phyloP scores from a whole-genome alignment of 2,888 invertebrate species.

The Octodonta nipae region DNA sequence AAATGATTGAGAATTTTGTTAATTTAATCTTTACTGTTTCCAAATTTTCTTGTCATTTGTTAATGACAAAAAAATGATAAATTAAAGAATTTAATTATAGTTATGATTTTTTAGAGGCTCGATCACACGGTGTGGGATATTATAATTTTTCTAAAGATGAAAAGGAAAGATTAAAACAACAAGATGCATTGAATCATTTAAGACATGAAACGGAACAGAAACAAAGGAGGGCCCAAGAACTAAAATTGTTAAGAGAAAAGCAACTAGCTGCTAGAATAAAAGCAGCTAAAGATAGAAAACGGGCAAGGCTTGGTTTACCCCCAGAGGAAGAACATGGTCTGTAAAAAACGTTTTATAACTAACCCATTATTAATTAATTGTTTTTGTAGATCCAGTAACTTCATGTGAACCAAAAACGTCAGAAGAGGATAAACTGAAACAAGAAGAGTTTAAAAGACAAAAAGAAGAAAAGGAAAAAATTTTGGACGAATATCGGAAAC shows the following conservation, averaged over 20 bases:
- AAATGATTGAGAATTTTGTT: too few species aligned
- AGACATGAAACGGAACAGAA: slow-evolving; percentile 56
- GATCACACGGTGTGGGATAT: slow-evolving; percentile 85
- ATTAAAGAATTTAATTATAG: slow-evolving; percentile 10
- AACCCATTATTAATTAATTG: slow-evolving; percentile 4
- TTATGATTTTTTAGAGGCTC: slow-evolving; percentile 57
- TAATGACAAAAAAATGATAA: not conserved
- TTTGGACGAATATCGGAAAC: slow-evolving; percentile 39
- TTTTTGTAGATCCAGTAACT: slow-evolving; percentile 4
- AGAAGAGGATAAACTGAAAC: slow-evolving; percentile 17
- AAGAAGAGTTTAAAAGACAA: slow-evolving; percentile 24
- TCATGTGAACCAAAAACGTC: slow-evolving; percentile 11
- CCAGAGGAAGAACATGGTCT: slow-evolving; percentile 44
- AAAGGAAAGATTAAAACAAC: slow-evolving; percentile 61
- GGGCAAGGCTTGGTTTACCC: slow-evolving; percentile 59
- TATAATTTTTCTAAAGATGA: slow-evolving; percentile 83
- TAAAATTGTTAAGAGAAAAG: slow-evolving; percentile 48
- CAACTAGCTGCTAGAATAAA: slow-evolving; percentile 55
- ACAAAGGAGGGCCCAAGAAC: slow-evolving; percentile 50
- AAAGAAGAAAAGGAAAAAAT: slow-evolving; percentile 39
- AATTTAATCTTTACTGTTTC: too few species aligned
- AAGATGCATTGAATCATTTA: slow-evolving; percentile 58
- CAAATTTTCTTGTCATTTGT: not conserved
- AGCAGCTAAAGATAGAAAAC: slow-evolving; percentile 60
- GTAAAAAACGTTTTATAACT: not conserved